These are phyloP conservation scores for Eptatretus burgeri DNA, from an alignment of 2,113 vertebrate genomes.

Conservation along the genomic window DNA sequence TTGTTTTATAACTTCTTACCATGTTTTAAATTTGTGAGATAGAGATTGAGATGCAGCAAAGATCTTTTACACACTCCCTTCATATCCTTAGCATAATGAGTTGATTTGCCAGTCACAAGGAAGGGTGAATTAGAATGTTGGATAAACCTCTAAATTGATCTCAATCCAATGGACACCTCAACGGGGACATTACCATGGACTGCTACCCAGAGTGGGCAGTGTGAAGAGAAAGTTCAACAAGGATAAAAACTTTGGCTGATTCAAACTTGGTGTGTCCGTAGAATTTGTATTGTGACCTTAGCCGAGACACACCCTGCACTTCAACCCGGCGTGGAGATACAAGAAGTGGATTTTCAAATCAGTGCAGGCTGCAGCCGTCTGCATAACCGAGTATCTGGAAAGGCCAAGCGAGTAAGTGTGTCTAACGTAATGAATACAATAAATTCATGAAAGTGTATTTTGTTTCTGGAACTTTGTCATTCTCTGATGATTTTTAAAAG, in stretches of 20 bases:
- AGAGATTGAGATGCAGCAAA: no score
- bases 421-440: constrained; percentile 6
- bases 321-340: constrained; percentile 36
- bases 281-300: constrained; percentile 67
- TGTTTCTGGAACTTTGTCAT: neutral
- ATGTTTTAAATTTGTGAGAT: no score
- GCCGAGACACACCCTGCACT: constrained; percentile 70
- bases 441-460: neutral
- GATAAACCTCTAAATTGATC: no score
- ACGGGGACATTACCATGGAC: no score
- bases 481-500: constrained; percentile 3
- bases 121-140: no score
- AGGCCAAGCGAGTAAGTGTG: constrained; percentile 56
- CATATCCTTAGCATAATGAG: no score
- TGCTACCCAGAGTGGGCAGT: no score
- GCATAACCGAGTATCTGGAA: constrained; percentile 83
- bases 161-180: no score
- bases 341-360: constrained; percentile 65
- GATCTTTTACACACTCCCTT: no score
- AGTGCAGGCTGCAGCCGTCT: constrained; percentile 71
- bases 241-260: neutral
- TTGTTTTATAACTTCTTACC: no score
- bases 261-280: constrained; percentile 14
- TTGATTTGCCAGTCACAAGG: no score
- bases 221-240: no score